A percentile compares a stretch with the other conserved stretches of the same genome.
Conservation (phyloP, 2,113 vertebrate genomes). For the Erythrolamprus reginae region DNA sequence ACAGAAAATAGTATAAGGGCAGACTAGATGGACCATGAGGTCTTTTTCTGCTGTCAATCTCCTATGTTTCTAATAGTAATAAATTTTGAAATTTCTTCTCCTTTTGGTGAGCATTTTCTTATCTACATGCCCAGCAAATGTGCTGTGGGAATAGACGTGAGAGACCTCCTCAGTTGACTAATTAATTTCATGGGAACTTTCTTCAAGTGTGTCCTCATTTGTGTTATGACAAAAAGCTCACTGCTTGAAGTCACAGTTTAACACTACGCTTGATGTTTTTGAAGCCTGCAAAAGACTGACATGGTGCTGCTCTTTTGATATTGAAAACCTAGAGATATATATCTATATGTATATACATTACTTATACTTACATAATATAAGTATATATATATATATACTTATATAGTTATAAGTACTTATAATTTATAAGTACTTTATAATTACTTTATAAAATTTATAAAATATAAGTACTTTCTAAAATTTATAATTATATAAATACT, state of each 20-base stretch:
- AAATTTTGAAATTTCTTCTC: not conserved
- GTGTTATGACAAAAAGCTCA: not conserved
- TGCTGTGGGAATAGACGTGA: not conserved
- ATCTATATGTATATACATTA: no score
- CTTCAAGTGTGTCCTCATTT: slow-evolving; percentile 17
- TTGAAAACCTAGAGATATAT: slow-evolving; percentile 26
- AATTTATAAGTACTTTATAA: no score
- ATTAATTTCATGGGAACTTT: slow-evolving; percentile 2
- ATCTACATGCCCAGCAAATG: not conserved
- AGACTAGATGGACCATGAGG: no score
- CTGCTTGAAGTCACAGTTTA: not conserved
- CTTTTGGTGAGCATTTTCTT: not conserved
- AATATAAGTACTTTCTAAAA: no score
- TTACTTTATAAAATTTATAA: no score
- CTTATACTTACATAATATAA: no score
- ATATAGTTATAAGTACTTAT: no score
- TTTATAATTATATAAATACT: no score
- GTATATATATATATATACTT: no score
- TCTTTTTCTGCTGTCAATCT: no score
- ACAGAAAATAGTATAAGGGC: no score
- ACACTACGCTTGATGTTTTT: slow-evolving; percentile 1
- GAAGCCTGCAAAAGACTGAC: not conserved
- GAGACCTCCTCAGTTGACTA: slow-evolving; percentile 29
- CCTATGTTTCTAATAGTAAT: no score
- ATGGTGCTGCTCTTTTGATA: not conserved